Evolutionary conservation across 2,113 vertebrate species (phyloP), one percentile per base, ranked within the genome.

Genomic region (Alligator mississippiensis): DNA sequence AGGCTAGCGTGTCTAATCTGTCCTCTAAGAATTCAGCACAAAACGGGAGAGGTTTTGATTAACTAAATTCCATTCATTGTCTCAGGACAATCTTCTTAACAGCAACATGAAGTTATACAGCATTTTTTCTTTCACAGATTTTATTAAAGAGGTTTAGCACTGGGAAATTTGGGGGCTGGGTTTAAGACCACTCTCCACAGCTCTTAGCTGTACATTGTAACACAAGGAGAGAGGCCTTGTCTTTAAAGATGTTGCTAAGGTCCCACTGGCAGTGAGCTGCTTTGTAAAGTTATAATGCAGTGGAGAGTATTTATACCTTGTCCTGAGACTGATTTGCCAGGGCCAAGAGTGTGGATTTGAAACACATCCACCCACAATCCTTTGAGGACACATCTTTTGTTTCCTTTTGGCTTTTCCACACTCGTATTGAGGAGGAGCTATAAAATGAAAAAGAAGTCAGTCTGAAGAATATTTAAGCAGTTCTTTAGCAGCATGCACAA

Each of bases 251-350:
- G 5, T 25, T 74, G 60, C 30, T 14, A 22, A 17, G 57, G 3
- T 5, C 74, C 66, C 5, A 15, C 30, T 66, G 28, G 21, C 47
- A 59, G 63, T 17, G 75, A 66, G n/a, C 47, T 15, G 25, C 30
- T 77, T 47, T 34, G 15, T 38, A 4, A 78, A 84, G 9, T 85
- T 28, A 19, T 79, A 59, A 25, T 3, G 11, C 34, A 16, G 17
- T 9, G 9, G 5, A 9, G 3, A 74, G 58, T 12, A 9, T 10
- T 6, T 6, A 16, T 97, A 99, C 99, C 85, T 98, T 87, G 97
- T 98, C 34, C 99, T 97, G 11, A 99, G 98, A 90, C 99, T 99
- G 97, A 99, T 97, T 87, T 99, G 99, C 99, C 99, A 99, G 57
- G 99, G 99, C 99, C 99, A 99, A 5, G 99, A 99, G 90, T 99